Evolutionary conservation across 2,888 invertebrate genomes (phyloP), one percentile per base, ranked within the genome.

Genomic region (Chromoteleia sp.): DNA sequence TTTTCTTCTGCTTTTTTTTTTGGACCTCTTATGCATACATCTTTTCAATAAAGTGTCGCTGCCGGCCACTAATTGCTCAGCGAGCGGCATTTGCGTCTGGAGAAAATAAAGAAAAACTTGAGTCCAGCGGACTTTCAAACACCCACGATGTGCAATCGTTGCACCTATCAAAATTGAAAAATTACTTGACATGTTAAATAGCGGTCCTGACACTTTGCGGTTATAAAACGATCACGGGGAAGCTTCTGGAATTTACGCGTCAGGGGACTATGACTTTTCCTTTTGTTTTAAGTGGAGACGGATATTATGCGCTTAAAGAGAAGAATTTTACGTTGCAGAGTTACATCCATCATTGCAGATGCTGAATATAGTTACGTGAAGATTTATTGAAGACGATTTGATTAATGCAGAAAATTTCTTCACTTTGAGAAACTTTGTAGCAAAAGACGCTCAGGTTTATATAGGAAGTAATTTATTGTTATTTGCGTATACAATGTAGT

Each of bases 41-140:
- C 58, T 14, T 36, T 65, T 59, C 30, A 61, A 41, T 52, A 17
- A 50, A 52, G 36, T 48, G 30, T 50, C 59, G 71, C 71, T 48
- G 41, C 61, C 30, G 71, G 61, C 71, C 15, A 50, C 30, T 73
- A 73, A 73, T 73, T 73, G 59, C 48, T 36, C 1, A 33, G 14
- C 33, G 19, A 30, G 33, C 21, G 17, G n/a, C n/a, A 48, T 58
- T 56, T 58, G 70, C 56, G 52, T 58, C 70, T 0, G 15, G 30
- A 30, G 43, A 56, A 68, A 54, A 43, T 67, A 36, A 52, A 15
- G 43, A 29, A 43, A 59, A 36, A 33, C 21, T 15, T 14, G 4
- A 8, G 7, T 52, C 3, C 54, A 5, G 10, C 33, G 5, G 19
- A 52, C 68, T 68, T 68, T 68, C 56, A 12, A 68, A 68, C 68